A percentile compares a stretch with the other conserved stretches of the same genome.
These are phyloP conservation scores for Sebastes hubbsi DNA, from an alignment of 2,797 vertebrate species.

Conservation along the genomic window DNA sequence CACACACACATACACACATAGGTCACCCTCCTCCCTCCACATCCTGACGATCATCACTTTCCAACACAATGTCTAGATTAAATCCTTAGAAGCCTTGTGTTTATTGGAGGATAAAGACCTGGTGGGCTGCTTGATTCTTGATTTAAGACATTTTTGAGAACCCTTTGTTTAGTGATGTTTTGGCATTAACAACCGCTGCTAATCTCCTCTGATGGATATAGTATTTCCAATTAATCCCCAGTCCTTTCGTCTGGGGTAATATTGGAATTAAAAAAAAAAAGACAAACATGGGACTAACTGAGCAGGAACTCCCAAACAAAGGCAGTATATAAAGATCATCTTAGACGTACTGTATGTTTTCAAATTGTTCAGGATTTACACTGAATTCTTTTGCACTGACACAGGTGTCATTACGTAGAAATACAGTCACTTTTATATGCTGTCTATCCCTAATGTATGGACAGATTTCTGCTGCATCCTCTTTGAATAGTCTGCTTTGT, in stretches of 20 bases:
- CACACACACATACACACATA: slow-evolving; percentile 10
- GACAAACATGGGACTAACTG: background rate
- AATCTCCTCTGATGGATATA: slow-evolving; percentile 29
- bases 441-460: background rate
- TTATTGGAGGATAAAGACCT: slow-evolving; percentile 15
- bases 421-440: background rate
- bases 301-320: background rate
- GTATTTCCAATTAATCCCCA: slow-evolving; percentile 25
- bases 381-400: background rate
- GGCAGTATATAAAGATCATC: background rate
- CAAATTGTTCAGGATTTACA: background rate
- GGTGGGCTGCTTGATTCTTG: background rate
- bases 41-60: slow-evolving; percentile 34
- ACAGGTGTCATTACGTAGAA: background rate
- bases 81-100: slow-evolving; percentile 15
- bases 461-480: background rate
- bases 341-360: background rate
- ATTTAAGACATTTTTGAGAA: background rate
- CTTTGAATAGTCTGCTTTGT: no score
- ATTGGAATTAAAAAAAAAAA: background rate
- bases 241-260: background rate
- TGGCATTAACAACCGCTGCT: slow-evolving; percentile 3
- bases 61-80: slow-evolving; percentile 32
- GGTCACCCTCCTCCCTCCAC: background rate
- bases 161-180: slow-evolving; percentile 28